These are phyloP conservation scores for Noctua fimbriata DNA, from an alignment of 2,888 invertebrate genomes.

Conservation along the genomic window DNA sequence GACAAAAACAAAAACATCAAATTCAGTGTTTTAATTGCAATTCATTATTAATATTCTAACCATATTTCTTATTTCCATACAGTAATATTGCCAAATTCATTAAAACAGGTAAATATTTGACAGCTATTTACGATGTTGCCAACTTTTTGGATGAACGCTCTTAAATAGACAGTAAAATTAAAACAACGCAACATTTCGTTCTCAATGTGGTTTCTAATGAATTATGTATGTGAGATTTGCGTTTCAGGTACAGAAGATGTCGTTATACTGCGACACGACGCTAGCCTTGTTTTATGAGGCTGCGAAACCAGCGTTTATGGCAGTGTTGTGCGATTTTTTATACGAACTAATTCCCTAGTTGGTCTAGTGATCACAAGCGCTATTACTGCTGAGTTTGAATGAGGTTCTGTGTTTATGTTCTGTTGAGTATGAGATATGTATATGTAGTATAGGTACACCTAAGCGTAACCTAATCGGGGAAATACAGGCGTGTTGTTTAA, in stretches of 20 bases:
- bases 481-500: not conserved
- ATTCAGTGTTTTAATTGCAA: too few species aligned
- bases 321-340: too few species aligned
- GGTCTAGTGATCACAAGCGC: too few species aligned
- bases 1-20: too few species aligned
- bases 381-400: not conserved
- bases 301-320: constrained; percentile 14
- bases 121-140: too few species aligned
- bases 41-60: too few species aligned
- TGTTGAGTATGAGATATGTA: too few species aligned
- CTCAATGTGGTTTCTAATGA: constrained; percentile 64
- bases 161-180: constrained; percentile 55
- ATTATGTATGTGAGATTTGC: constrained; percentile 69
- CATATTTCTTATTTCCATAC: too few species aligned
- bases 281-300: constrained; percentile 49
- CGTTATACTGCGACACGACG: constrained; percentile 65
- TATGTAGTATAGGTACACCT: not conserved
- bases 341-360: too few species aligned
- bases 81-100: too few species aligned
- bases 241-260: constrained; percentile 64
- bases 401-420: not conserved
- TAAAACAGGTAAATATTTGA: too few species aligned
- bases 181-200: constrained; percentile 57
- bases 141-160: too few species aligned
- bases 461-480: not conserved